phyloP scores from a whole-genome alignment of 1,140 invertebrate genomes.

The Diorhabda carinulata region DNA sequence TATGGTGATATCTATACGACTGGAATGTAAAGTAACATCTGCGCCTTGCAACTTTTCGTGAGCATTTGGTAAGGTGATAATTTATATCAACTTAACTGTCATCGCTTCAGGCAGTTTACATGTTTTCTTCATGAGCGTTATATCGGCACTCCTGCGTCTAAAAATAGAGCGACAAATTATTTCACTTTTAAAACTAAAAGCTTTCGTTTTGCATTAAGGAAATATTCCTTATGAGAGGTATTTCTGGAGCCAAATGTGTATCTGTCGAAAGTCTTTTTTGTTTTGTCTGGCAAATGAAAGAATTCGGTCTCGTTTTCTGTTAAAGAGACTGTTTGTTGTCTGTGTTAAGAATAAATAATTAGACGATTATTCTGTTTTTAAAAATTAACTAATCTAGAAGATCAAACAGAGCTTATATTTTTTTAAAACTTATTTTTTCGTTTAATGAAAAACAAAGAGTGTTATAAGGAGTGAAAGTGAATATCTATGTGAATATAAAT shows the following conservation, averaged over 20 bases:
- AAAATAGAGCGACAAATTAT: slow-evolving; percentile 14
- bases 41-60: slow-evolving; percentile 11
- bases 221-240: slow-evolving; percentile 13
- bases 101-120: slow-evolving; percentile 10
- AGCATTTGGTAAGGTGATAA: slow-evolving; percentile 17
- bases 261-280: not conserved
- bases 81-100: slow-evolving; percentile 14
- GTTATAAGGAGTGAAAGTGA: no score
- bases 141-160: slow-evolving; percentile 17
- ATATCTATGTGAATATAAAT: no score
- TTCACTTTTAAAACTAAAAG: slow-evolving; percentile 16
- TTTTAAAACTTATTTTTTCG: no score
- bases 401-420: no score
- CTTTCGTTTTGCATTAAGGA: slow-evolving; percentile 14
- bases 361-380: no score
- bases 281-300: not conserved
- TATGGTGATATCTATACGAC: slow-evolving; percentile 10
- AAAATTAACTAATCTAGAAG: no score
- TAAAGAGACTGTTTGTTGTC: no score
- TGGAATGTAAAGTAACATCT: slow-evolving; percentile 12
- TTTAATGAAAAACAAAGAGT: no score
- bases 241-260: slow-evolving; percentile 3
- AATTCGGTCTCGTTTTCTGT: not conserved
- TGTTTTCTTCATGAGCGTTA: slow-evolving; percentile 12
- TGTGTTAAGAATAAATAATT: no score